Percentiles rank a stretch among this genome's conserved stretches.
These are phyloP conservation scores for Aphodius sticticus DNA, from an alignment of 2,888 invertebrate species.

Conservation along the genomic window DNA sequence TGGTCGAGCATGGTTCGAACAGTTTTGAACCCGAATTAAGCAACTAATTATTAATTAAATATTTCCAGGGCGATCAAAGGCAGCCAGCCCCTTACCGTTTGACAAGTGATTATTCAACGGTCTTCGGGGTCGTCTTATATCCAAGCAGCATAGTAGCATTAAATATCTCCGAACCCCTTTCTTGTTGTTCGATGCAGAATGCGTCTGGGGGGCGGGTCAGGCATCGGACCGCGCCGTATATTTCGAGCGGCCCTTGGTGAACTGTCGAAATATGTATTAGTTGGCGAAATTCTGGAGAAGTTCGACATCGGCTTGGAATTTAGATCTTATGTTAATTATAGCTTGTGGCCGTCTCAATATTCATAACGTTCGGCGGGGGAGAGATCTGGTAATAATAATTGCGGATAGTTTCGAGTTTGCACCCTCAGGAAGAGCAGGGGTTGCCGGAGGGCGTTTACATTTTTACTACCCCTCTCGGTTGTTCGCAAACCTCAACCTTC, in stretches of 20 bases:
- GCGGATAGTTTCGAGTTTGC: conserved; percentile 53
- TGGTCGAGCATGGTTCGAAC: not conserved
- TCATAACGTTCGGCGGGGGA: conserved; percentile 51
- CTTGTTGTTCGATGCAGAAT: not conserved
- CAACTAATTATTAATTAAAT: not conserved
- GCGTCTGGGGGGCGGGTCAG: not conserved
- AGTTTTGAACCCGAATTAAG: not conserved
- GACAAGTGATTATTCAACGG: conserved; percentile 4
- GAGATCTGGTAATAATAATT: conserved; percentile 51
- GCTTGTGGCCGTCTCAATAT: conserved; percentile 57
- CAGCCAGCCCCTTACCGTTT: not conserved
- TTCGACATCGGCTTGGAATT: conserved; percentile 48
- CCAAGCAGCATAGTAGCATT: not conserved
- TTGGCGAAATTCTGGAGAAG: conserved; percentile 46
- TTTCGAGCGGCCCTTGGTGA: conserved; percentile 22
- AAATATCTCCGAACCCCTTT: conserved; percentile 7
- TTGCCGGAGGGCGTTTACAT: conserved; percentile 37
- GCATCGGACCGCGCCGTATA: not conserved
- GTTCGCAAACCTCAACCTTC: conserved; percentile 7
- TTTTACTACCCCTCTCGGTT: conserved; percentile 30
- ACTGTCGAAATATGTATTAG: conserved; percentile 45
- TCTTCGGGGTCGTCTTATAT: not conserved
- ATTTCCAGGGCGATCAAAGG: not conserved
- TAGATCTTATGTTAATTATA: conserved; percentile 58
- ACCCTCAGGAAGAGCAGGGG: conserved; percentile 41